Evolutionary conservation across 1,140 invertebrate genomes (phyloP).

Genomic region (Eumaeus atala): DNA sequence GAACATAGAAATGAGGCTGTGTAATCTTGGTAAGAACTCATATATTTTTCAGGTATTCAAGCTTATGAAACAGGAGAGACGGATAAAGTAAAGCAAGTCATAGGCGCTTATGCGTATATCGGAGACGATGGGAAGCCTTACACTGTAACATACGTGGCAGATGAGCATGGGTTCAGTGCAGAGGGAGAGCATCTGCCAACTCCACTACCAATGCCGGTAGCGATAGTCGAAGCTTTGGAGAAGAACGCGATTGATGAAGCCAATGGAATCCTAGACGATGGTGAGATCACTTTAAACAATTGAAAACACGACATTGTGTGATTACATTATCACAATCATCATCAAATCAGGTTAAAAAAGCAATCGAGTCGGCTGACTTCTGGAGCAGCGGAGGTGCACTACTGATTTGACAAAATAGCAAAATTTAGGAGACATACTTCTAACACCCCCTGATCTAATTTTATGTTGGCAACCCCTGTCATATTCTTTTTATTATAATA

Average conservation of each 20-base stretch:
- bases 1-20: no score
- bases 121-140: constrained; percentile 78
- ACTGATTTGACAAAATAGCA: no score
- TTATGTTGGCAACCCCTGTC: no score
- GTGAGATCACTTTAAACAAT: constrained; percentile 27
- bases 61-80: constrained; percentile 44
- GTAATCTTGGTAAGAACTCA: neutral
- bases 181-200: constrained; percentile 79
- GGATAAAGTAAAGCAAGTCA: constrained; percentile 66
- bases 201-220: constrained; percentile 79
- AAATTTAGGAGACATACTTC: no score
- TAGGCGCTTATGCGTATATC: constrained; percentile 78
- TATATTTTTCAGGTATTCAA: constrained; percentile 46
- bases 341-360: no score
- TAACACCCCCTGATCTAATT: no score
- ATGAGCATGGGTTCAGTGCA: constrained; percentile 75
- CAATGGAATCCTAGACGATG: constrained; percentile 51
- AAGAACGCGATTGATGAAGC: constrained; percentile 68
- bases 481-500: no score
- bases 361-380: no score
- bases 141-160: constrained; percentile 77
- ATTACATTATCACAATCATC: no score
- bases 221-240: constrained; percentile 76
- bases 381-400: no score
- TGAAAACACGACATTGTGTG: no score